Conservation (phyloP, 1,140 invertebrate genomes). For the Leptinotarsa lineolata region DNA sequence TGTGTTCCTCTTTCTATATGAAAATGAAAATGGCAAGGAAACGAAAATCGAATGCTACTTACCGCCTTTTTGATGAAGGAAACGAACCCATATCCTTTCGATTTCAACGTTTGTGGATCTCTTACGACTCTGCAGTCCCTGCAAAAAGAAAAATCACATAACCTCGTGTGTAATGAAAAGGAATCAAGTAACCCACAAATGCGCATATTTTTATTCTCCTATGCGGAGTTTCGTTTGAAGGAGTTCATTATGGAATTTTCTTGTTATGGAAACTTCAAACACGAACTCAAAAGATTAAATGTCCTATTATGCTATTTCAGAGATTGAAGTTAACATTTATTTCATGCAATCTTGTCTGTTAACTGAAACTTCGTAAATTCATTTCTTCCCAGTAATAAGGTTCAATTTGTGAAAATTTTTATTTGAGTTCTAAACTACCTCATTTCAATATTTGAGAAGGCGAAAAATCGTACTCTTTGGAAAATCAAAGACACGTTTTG, state of each 20-base stretch:
- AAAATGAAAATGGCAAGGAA: constrained; percentile 1
- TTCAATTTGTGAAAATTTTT: background rate
- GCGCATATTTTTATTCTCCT: too few relatives aligned
- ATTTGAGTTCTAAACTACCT: background rate
- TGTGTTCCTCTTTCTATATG: background rate
- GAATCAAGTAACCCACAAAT: too few relatives aligned
- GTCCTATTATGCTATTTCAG: background rate
- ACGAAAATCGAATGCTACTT: constrained; percentile 36
- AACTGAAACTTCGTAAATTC: background rate
- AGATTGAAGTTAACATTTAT: background rate
- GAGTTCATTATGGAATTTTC: background rate
- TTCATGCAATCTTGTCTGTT: background rate
- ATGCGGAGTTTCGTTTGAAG: too few relatives aligned
- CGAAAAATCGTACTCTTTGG: background rate
- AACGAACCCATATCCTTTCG: constrained; percentile 99
- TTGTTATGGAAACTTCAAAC: background rate
- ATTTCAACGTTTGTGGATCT: constrained; percentile 97
- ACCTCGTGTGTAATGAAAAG: too few relatives aligned
- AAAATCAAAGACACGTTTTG: too few relatives aligned
- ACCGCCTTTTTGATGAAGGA: constrained; percentile 96
- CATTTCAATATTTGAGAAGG: background rate
- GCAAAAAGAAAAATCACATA: constrained; percentile 38
- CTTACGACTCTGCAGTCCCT: constrained; percentile 95
- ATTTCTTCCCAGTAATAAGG: background rate
- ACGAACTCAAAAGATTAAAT: background rate